A percentile compares a stretch with the other conserved stretches of the same genome.
Evolutionary conservation across 2,888 invertebrate genomes (phyloP).

Genomic region (Ectropis crepuscularia): DNA sequence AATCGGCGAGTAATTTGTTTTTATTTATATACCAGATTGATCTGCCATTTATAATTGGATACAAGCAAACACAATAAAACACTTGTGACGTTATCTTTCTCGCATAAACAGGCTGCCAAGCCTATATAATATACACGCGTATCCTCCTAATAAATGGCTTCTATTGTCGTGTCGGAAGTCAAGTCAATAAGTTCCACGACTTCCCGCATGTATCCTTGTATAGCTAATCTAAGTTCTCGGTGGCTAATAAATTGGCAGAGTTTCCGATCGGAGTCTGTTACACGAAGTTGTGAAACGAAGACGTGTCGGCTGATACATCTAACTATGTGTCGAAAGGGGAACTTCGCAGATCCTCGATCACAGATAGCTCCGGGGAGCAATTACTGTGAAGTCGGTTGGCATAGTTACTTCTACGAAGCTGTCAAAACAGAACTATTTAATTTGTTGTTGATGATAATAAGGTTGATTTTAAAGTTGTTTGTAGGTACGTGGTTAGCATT

Average conservation of each 20-base stretch:
- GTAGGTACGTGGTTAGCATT: too few relatives aligned
- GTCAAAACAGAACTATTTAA: constrained; percentile 13
- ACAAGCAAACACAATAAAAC: constrained; percentile 7
- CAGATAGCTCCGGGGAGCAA: constrained; percentile 50
- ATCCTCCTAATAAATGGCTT: constrained; percentile 16
- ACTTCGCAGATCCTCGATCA: constrained; percentile 54
- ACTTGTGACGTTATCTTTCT: constrained; percentile 4
- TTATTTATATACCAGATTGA: too few relatives aligned
- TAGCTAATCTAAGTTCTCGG: constrained; percentile 55
- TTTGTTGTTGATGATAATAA: not conserved
- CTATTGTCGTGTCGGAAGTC: constrained; percentile 23
- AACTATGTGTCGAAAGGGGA: constrained; percentile 52
- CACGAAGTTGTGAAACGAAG: constrained; percentile 50
- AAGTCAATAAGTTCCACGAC: constrained; percentile 34
- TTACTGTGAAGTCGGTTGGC: constrained; percentile 42
- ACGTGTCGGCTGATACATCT: constrained; percentile 51
- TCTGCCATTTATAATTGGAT: not conserved
- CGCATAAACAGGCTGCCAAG: not conserved
- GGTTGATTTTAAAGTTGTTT: too few relatives aligned
- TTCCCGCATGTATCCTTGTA: constrained; percentile 36
- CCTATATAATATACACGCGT: not conserved
- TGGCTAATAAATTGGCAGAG: constrained; percentile 65
- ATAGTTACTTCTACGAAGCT: constrained; percentile 5
- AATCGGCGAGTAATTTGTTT: too few relatives aligned
- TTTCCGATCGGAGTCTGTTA: constrained; percentile 57